phyloP scores from a whole-genome alignment of 2,113 vertebrate genomes.

The Ornithorhynchus anatinus region DNA sequence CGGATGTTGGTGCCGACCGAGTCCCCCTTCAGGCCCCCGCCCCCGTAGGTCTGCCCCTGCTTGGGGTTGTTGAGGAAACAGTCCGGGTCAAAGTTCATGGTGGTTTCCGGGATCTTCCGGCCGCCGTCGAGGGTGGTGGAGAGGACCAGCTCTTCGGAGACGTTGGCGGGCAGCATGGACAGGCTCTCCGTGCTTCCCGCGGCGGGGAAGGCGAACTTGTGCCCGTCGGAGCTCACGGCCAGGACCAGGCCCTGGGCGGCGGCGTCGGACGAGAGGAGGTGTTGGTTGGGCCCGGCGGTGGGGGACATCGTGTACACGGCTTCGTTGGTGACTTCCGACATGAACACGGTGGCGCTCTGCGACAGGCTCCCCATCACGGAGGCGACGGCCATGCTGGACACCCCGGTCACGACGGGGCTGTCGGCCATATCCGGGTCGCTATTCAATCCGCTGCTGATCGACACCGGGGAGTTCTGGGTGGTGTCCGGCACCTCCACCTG shows the following conservation, averaged over 20 bases:
- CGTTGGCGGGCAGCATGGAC: slow-evolving; percentile 87
- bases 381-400: slow-evolving; percentile 91
- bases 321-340: slow-evolving; percentile 95
- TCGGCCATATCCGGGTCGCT: slow-evolving; percentile 95
- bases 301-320: slow-evolving; percentile 97
- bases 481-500: slow-evolving; percentile 99
- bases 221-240: slow-evolving; percentile 90
- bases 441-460: slow-evolving; percentile 98
- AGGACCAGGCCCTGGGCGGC: slow-evolving; percentile 90
- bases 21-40: slow-evolving; percentile 90
- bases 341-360: slow-evolving; percentile 93
- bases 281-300: slow-evolving; percentile 87
- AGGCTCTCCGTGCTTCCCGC: slow-evolving; percentile 84
- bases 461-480: slow-evolving; percentile 97
- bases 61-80: slow-evolving; percentile 99
- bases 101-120: slow-evolving; percentile 93
- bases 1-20: slow-evolving; percentile 78
- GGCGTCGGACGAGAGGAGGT: slow-evolving; percentile 90
- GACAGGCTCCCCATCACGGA: slow-evolving; percentile 94
- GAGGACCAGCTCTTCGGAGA: slow-evolving; percentile 94
- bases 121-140: slow-evolving; percentile 91
- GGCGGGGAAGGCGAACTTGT: slow-evolving; percentile 95
- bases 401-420: slow-evolving; percentile 92
- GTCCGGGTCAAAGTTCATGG: slow-evolving; percentile 99
- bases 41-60: slow-evolving; percentile 98